A percentile compares a stretch with the other conserved stretches of the same genome.
phyloP scores from a whole-genome alignment of 2,888 invertebrate genomes.

The Eupeodes latifasciatus region DNA sequence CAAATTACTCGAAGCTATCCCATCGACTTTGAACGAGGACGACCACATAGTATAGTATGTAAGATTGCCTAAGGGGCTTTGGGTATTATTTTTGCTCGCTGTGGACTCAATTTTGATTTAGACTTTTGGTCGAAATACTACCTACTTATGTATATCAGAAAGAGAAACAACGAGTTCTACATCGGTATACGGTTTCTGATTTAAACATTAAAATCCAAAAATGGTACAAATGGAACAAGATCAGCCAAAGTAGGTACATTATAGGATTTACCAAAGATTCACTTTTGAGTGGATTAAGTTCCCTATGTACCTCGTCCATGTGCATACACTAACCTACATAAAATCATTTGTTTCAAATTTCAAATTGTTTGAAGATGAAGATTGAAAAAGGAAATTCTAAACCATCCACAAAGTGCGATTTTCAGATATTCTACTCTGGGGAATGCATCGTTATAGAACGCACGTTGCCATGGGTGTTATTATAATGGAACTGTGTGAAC shows the following conservation, averaged over 20 bases:
- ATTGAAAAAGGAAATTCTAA: conserved; percentile 4
- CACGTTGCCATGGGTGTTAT: not conserved
- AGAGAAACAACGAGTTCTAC: too few relatives aligned
- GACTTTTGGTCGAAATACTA: not conserved
- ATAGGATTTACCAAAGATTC: not conserved
- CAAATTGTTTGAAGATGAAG: not conserved
- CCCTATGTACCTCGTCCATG: not conserved
- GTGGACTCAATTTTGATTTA: not conserved
- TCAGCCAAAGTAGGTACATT: not conserved
- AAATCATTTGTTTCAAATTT: conserved; percentile 1
- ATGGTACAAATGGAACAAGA: not conserved
- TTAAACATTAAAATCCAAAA: conserved; percentile 3
- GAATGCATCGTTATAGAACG: not conserved
- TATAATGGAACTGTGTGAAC: not conserved
- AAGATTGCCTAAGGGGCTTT: conserved; percentile 4
- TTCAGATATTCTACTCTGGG: not conserved
- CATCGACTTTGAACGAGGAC: not conserved
- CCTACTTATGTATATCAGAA: not conserved
- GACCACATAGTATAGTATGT: not conserved
- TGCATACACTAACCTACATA: not conserved
- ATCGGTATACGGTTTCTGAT: not conserved
- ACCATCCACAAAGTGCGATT: not conserved
- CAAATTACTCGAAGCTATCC: not conserved
- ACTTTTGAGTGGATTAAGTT: not conserved
- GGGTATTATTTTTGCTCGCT: not conserved